phyloP scores from a whole-genome alignment of 2,797 vertebrate species.

The Antrozous pallidus region DNA sequence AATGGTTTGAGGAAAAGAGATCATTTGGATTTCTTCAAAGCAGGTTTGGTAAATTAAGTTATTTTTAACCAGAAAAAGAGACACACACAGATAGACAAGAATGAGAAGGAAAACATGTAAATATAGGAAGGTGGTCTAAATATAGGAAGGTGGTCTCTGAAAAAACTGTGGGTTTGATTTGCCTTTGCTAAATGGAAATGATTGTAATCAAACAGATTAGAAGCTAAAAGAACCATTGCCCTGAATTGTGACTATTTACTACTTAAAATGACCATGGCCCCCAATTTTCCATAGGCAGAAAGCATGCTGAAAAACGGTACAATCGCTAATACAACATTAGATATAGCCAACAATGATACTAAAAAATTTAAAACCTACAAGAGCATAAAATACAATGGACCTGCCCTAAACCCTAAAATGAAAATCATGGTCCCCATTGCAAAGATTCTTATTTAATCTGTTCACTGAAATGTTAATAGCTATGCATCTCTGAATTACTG shows the following conservation, averaged over 20 bases:
- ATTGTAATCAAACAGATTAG: not conserved
- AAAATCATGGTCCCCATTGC: not conserved
- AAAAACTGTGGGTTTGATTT: not conserved
- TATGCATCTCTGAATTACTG: not conserved
- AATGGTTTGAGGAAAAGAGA: not conserved
- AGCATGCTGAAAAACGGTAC: not conserved
- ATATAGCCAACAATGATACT: not conserved
- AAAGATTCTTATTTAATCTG: not conserved
- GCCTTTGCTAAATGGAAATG: not conserved
- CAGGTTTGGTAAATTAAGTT: not conserved
- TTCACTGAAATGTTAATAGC: not conserved
- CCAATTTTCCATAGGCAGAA: not conserved
- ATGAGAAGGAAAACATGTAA: not conserved
- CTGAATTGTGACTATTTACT: not conserved
- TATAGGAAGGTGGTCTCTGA: not conserved
- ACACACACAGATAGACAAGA: not conserved
- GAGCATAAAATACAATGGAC: not conserved
- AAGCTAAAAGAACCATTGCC: not conserved
- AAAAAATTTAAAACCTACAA: not conserved
- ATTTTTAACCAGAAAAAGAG: not conserved
- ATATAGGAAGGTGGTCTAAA: no score
- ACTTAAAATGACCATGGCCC: not conserved
- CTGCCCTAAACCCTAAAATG: not conserved
- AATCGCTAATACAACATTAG: not conserved
- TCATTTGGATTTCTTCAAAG: not conserved